Percentiles rank a stretch among this genome's conserved stretches.
Evolutionary conservation across 1,140 invertebrate species (phyloP).

Genomic region (Leptonema lineaticorne): DNA sequence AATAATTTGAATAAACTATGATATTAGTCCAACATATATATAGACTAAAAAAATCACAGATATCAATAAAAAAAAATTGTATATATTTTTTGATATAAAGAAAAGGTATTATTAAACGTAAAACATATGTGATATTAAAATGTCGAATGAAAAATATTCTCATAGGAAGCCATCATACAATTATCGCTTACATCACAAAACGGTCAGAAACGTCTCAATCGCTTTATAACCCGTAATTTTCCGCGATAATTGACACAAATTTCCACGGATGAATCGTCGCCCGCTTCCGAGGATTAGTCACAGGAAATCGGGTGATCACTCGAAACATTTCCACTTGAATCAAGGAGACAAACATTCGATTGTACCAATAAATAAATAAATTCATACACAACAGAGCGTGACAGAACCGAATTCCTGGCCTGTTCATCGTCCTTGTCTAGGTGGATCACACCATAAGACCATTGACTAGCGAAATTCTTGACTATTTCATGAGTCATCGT

Average conservation of each 20-base stretch:
- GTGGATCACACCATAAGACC: neutral
- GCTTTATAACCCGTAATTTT: neutral
- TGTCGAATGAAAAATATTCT: too few relatives aligned
- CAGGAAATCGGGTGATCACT: too few relatives aligned
- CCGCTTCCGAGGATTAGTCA: neutral
- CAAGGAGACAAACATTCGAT: too few relatives aligned
- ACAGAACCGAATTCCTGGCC: conserved; percentile 17
- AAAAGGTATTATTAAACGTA: too few relatives aligned
- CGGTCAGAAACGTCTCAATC: neutral
- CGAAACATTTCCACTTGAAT: too few relatives aligned
- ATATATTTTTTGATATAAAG: too few relatives aligned
- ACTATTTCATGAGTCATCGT: neutral
- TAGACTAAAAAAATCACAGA: too few relatives aligned
- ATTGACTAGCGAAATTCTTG: neutral
- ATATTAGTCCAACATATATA: too few relatives aligned
- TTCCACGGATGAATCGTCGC: neutral
- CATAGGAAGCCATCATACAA: neutral
- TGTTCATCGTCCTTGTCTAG: conserved; percentile 14
- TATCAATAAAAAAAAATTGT: too few relatives aligned
- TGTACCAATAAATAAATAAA: too few relatives aligned
- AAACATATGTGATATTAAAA: too few relatives aligned
- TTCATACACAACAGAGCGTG: conserved; percentile 8
- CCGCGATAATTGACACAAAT: neutral
- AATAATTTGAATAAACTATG: too few relatives aligned
- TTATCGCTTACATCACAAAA: neutral